phyloP scores from a whole-genome alignment of 2,797 vertebrate species.

The Adelosebastes latens region DNA sequence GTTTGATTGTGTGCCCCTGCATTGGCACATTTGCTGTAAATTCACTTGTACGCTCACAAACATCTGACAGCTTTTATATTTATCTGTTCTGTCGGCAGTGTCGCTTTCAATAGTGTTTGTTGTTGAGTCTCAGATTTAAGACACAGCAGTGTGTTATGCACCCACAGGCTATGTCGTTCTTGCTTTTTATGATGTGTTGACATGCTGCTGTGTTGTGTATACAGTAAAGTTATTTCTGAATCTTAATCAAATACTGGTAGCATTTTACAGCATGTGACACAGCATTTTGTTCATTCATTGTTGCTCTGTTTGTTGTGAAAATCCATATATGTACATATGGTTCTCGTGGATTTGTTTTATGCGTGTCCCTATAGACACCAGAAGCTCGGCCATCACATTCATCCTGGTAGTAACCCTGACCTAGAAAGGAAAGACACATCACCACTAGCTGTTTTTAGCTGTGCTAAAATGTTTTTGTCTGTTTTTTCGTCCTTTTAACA shows the following conservation, averaged over 20 bases:
- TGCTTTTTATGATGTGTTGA: conserved; percentile 13
- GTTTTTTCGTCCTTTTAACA: neutral
- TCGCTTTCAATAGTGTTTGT: conserved; percentile 19
- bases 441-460: neutral
- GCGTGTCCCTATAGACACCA: neutral
- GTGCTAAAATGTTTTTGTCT: neutral
- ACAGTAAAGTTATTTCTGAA: neutral
- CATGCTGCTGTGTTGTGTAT: neutral
- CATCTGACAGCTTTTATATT: conserved; percentile 48
- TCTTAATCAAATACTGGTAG: neutral
- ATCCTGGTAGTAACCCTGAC: neutral
- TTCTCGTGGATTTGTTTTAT: neutral
- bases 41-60: conserved; percentile 22
- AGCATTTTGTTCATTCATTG: neutral
- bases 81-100: conserved; percentile 33
- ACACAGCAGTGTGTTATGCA: conserved; percentile 4
- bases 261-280: neutral
- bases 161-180: conserved; percentile 7
- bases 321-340: neutral
- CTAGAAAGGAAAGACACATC: neutral
- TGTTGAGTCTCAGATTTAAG: conserved; percentile 23
- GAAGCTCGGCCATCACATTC: neutral
- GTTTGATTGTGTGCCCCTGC: neutral
- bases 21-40: conserved; percentile 23
- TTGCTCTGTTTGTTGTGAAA: neutral